These are phyloP conservation scores for Cisticola juncidis DNA, from an alignment of 2,113 vertebrate genomes.

Conservation along the genomic window DNA sequence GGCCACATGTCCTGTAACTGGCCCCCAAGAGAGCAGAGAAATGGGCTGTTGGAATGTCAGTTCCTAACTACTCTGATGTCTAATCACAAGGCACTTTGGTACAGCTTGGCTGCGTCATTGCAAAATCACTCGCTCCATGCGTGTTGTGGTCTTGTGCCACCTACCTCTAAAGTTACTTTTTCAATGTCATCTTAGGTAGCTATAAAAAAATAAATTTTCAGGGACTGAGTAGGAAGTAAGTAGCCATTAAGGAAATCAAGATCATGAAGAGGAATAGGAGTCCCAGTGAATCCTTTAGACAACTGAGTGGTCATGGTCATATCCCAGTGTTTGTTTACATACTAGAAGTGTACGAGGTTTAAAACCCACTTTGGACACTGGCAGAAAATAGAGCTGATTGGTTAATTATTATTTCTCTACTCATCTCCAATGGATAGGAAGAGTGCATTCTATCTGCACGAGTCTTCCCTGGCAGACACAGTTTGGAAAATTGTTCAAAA, in stretches of 20 bases:
- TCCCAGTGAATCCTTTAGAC: constrained; percentile 91
- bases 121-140: neutral
- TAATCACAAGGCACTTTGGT: neutral
- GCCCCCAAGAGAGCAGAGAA: neutral
- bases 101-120: neutral
- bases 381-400: neutral
- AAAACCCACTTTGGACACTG: neutral
- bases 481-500: neutral
- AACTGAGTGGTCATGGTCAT: constrained; percentile 76
- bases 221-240: constrained; percentile 84
- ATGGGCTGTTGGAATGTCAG: neutral
- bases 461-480: neutral
- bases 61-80: neutral
- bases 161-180: neutral
- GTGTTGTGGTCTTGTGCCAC: neutral
- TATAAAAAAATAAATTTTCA: constrained; percentile 62
- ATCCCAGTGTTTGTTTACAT: fast-evolving
- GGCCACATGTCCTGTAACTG: neutral
- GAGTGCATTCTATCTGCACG: neutral
- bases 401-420: neutral
- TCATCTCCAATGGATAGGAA: neutral
- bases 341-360: neutral
- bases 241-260: constrained; percentile 91
- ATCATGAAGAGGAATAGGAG: constrained; percentile 98
- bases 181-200: constrained; percentile 82